Conservation (phyloP, 2,113 vertebrate genomes). For the Cervus canadensis region DNA sequence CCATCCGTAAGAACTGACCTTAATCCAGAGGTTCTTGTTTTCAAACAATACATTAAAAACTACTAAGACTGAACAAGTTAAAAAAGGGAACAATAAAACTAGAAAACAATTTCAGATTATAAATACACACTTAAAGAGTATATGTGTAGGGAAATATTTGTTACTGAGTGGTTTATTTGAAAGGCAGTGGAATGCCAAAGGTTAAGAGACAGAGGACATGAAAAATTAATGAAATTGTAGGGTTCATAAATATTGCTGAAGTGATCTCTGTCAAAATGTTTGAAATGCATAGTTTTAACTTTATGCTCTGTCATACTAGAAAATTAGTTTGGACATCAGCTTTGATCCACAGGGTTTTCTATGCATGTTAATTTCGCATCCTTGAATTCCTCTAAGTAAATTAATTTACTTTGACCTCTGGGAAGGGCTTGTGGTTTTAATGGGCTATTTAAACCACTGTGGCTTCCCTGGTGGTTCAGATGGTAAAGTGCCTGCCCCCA, state of each 20-base stretch:
- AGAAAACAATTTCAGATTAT: neutral
- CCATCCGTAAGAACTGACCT: accelerated
- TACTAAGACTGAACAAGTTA: accelerated
- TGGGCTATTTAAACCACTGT: neutral
- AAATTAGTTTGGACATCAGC: neutral
- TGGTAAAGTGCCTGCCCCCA: accelerated
- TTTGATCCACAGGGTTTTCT: neutral
- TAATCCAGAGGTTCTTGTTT: accelerated
- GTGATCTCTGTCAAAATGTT: neutral
- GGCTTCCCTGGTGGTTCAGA: neutral
- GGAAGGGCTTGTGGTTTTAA: neutral
- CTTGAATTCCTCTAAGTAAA: neutral
- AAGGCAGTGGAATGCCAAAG: neutral
- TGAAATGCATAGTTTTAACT: neutral
- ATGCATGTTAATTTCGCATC: neutral
- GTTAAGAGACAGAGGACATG: neutral
- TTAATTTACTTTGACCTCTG: neutral
- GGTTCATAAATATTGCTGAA: neutral
- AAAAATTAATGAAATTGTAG: neutral
- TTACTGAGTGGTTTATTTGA: neutral
- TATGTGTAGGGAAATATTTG: neutral
- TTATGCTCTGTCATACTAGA: accelerated
- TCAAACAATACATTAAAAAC: neutral
- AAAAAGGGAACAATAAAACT: neutral
- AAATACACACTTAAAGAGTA: neutral